Evolutionary conservation across 2,888 invertebrate species (phyloP).

Genomic region (Subacronicta megacephala): DNA sequence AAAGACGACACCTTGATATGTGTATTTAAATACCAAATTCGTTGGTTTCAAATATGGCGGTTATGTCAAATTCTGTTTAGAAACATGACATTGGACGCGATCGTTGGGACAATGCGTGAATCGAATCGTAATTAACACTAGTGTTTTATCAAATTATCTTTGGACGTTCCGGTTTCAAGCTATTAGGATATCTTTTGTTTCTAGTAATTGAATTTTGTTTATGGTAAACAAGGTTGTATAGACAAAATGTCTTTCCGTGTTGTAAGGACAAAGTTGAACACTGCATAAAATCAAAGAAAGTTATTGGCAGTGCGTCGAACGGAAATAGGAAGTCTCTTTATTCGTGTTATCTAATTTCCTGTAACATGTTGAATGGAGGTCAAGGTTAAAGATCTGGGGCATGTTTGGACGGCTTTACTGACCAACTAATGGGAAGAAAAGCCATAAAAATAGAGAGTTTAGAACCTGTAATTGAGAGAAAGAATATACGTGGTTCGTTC

Average conservation of each 20-base stretch:
- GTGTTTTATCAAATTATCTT: slow-evolving; percentile 52
- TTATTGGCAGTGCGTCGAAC: slow-evolving; percentile 71
- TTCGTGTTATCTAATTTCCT: slow-evolving; percentile 69
- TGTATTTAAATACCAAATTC: slow-evolving; percentile 60
- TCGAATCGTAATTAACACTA: slow-evolving; percentile 72
- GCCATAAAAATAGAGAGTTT: no score
- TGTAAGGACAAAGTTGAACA: slow-evolving; percentile 53
- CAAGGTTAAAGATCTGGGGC: slow-evolving; percentile 64
- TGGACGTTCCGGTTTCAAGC: slow-evolving; percentile 49
- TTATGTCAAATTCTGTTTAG: slow-evolving; percentile 69
- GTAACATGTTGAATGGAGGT: slow-evolving; percentile 69
- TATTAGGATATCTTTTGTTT: slow-evolving; percentile 56
- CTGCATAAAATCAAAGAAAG: slow-evolving; percentile 71
- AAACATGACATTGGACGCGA: slow-evolving; percentile 79
- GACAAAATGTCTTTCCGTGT: slow-evolving; percentile 53
- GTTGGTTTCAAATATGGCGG: slow-evolving; percentile 39
- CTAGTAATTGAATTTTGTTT: slow-evolving; percentile 47
- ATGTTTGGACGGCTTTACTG: slow-evolving; percentile 4
- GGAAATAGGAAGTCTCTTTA: slow-evolving; percentile 80
- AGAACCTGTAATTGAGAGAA: not conserved
- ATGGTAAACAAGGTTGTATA: slow-evolving; percentile 43
- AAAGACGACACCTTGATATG: slow-evolving; percentile 57
- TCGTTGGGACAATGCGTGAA: slow-evolving; percentile 74
- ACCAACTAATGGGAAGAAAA: not conserved
- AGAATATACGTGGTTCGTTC: no score